Base-by-base conservation (phyloP, 2,888 invertebrate genomes). In the Danaus chrysippus region DNA sequence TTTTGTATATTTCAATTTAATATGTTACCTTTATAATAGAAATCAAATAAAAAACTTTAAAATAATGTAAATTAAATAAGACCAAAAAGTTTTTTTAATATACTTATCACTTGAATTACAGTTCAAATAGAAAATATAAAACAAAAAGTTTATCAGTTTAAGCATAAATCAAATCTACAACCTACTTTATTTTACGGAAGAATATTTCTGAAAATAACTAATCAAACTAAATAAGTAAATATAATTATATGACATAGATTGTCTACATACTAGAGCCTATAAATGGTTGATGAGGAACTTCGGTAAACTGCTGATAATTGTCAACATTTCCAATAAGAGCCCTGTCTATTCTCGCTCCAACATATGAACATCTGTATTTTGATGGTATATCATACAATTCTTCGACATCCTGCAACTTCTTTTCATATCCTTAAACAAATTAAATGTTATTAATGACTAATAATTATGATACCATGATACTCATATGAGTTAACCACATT, bases 331-430 rank as follows among this genome's bases (percentile, higher is more conserved):
- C 92, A 66, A 91, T 87, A 12, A 93, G 81, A 1, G 92, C 92
- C 67, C 88, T 85, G 70, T 93, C 92, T 76, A 94, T 92, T 77
- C 91, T 91, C 41, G 89, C 91, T 68, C 93, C 93, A 6, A 95
- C 89, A 75, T 92, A 88, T 3, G 91, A 87, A 69, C 94, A 93
- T 63, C 92, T 91, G 66, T 95, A 86, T 55, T 92, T 86, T 23
- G 92, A 90, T 0, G 96, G 98, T 60, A 98, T 84, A 79, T 97
- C 96, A 84, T 94, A 97, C 0, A 98, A 86, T 82, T 97, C 97
- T 74, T 97, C 97, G 0, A 95, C 88, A 73, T 93, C 93, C 69
- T 92, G 92, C 44, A 98, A 80, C 74, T 94, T 93, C 8, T 95
- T 94, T 44, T 93, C 92, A 13, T 94, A 87, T 0, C 97, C 91